Evolutionary conservation across 1,140 invertebrate species (phyloP).

Genomic region (Trypoxylus dichotomus): DNA sequence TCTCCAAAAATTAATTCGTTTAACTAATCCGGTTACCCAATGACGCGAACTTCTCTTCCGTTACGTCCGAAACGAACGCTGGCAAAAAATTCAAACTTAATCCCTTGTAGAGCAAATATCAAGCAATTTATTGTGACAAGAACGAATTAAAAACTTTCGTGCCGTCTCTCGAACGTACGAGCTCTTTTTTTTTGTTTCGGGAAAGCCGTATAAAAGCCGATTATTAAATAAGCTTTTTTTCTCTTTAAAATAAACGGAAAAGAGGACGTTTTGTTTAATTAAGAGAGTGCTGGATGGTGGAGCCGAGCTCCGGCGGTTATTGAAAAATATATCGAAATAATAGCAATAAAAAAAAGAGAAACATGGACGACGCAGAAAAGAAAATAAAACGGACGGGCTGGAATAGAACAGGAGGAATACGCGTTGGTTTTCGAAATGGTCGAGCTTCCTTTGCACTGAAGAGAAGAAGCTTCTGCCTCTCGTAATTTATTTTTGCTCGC

Average conservation of each 20-base stretch:
- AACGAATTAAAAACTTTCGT: not conserved
- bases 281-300: not conserved
- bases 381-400: not conserved
- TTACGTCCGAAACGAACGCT: not conserved
- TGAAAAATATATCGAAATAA: not conserved
- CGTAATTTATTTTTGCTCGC: constrained; percentile 30
- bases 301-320: not conserved
- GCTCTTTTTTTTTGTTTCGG: not conserved
- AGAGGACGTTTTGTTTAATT: not conserved
- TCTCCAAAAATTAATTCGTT: not conserved
- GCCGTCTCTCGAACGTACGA: not conserved
- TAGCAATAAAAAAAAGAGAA: not conserved
- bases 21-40: not conserved
- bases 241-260: not conserved
- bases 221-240: constrained; percentile 4
- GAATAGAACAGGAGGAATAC: not conserved
- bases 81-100: not conserved
- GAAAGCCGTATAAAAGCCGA: not conserved
- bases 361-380: not conserved
- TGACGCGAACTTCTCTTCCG: not conserved
- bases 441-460: not conserved
- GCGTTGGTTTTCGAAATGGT: not conserved
- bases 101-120: not conserved
- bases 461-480: not conserved
- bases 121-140: constrained; percentile 3